phyloP scores from a whole-genome alignment of 2,113 vertebrate species.

The Paracanthobrama guichenoti region DNA sequence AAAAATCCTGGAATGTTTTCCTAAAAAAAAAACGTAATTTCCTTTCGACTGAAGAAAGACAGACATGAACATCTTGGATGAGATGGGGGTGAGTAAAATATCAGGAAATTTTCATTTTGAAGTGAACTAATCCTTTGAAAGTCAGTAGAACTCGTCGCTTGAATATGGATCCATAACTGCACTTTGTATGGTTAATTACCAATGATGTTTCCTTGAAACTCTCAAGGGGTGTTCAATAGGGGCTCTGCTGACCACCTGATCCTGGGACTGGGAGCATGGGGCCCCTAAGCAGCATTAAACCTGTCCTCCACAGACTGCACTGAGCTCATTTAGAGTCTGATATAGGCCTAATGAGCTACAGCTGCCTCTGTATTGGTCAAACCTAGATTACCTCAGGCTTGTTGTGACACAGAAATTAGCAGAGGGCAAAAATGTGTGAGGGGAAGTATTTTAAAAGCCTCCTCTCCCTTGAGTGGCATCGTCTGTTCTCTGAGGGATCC shows the following conservation, averaged over 20 bases:
- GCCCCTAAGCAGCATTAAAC: conserved; percentile 5
- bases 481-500: neutral
- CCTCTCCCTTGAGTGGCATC: neutral
- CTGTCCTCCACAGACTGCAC: neutral
- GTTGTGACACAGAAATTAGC: conserved; percentile 4
- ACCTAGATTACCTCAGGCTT: conserved; percentile 8
- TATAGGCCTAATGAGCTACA: neutral
- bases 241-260: neutral
- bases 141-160: neutral
- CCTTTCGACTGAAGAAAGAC: too few relatives aligned
- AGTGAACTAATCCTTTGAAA: neutral
- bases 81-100: too few relatives aligned
- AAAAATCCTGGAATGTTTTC: too few relatives aligned
- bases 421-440: neutral
- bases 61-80: too few relatives aligned
- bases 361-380: neutral
- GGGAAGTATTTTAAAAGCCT: neutral
- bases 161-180: neutral
- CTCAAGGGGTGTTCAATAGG: neutral
- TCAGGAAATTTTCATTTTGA: too few relatives aligned
- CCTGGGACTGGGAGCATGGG: neutral
- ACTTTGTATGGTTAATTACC: neutral
- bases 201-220: neutral
- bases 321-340: neutral
- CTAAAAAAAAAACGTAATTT: too few relatives aligned